Percentiles rank a stretch among this genome's conserved stretches.
Conservation (phyloP, 2,797 vertebrate species). For the Hydrophis major region DNA sequence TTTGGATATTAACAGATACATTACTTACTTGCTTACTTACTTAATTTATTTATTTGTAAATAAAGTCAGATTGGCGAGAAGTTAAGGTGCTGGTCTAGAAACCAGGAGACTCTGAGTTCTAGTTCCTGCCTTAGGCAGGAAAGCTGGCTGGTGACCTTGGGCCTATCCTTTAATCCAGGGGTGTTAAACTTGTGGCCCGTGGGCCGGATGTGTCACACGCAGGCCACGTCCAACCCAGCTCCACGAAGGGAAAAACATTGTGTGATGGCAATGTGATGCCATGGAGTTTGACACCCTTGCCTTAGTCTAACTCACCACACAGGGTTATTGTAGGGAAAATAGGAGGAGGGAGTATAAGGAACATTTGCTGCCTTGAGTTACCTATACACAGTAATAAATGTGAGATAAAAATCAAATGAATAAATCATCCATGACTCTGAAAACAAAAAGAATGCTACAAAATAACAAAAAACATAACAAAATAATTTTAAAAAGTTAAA, state of each 20-base stretch:
- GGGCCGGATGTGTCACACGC: no score
- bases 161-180: background rate
- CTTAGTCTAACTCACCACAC: background rate
- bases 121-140: background rate
- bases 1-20: background rate
- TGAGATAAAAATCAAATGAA: background rate
- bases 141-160: background rate
- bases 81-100: background rate
- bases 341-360: background rate
- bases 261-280: no score
- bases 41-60: background rate
- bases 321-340: background rate
- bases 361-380: background rate
- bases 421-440: background rate
- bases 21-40: background rate
- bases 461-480: background rate
- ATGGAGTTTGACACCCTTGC: no score
- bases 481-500: background rate
- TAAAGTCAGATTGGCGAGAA: background rate
- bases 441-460: background rate
- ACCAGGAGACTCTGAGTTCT: background rate
- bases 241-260: no score
- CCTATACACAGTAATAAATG: background rate
- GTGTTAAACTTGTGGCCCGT: no score
- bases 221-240: no score